Percentiles rank a stretch among this genome's conserved stretches.
phyloP scores from a whole-genome alignment of 1,140 invertebrate genomes.

The Pachypeltis micranthus region DNA sequence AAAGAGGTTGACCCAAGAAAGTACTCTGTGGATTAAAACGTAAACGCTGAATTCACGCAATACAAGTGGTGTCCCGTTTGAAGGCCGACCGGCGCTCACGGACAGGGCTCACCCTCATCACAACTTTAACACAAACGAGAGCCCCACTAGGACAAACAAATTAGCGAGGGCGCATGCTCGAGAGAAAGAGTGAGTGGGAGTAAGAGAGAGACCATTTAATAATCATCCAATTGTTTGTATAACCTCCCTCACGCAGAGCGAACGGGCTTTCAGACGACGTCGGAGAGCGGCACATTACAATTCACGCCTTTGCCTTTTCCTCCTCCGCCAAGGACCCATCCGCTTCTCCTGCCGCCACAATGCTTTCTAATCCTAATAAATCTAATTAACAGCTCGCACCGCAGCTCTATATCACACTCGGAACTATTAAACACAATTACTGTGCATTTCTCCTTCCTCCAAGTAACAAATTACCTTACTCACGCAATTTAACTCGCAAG shows the following conservation, averaged over 20 bases:
- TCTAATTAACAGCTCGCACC: constrained; percentile 2
- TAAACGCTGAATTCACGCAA: no score
- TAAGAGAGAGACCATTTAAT: not conserved
- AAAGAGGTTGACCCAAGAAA: no score
- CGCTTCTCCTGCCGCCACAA: not conserved
- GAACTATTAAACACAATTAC: constrained; percentile 8
- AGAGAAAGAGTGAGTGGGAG: no score
- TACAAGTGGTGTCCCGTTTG: no score
- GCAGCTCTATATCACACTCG: not conserved
- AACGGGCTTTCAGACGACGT: not conserved
- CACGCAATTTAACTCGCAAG: not conserved
- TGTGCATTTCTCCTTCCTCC: not conserved
- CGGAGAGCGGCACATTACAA: not conserved
- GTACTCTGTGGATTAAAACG: no score
- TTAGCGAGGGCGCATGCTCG: no score
- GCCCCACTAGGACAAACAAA: no score
- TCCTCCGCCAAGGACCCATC: not conserved
- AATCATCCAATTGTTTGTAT: constrained; percentile 6
- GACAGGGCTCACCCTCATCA: no score
- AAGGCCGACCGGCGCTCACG: no score
- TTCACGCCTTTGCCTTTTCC: constrained; percentile 7
- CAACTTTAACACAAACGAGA: no score
- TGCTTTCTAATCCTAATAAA: constrained; percentile 8
- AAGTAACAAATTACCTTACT: not conserved
- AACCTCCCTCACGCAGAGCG: not conserved